Evolutionary conservation across 2,888 invertebrate genomes (phyloP).

Genomic region (Hemistola chrysoprasaria): DNA sequence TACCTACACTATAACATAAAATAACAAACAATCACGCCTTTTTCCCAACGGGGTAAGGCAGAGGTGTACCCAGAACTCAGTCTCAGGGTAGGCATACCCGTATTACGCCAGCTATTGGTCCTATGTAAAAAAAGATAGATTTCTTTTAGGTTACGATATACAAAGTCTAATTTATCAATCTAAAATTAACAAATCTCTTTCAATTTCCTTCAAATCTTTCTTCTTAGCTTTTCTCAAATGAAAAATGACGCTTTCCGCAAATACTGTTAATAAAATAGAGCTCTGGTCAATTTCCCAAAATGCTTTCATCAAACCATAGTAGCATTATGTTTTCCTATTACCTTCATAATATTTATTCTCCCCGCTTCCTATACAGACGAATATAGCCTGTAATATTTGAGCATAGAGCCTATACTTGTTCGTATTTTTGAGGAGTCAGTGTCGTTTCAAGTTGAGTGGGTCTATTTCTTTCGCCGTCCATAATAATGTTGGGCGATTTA

Average conservation of each 20-base stretch:
- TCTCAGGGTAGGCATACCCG: too few species aligned
- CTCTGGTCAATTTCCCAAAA: slow-evolving; percentile 63
- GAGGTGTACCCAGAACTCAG: too few species aligned
- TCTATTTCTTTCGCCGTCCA: slow-evolving; percentile 78
- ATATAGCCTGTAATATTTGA: slow-evolving; percentile 38
- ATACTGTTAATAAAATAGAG: slow-evolving; percentile 38
- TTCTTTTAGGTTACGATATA: too few species aligned
- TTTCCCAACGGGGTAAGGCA: too few species aligned
- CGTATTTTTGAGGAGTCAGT: slow-evolving; percentile 35
- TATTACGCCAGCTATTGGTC: too few species aligned
- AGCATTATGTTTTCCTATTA: slow-evolving; percentile 68
- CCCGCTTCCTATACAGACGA: slow-evolving; percentile 29
- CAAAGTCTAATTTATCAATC: too few species aligned
- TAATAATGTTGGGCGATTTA: slow-evolving; percentile 79
- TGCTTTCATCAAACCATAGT: slow-evolving; percentile 62
- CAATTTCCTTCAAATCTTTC: neutral
- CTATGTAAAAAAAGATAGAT: too few species aligned
- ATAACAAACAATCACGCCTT: too few species aligned
- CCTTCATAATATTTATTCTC: slow-evolving; percentile 66
- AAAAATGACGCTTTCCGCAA: slow-evolving; percentile 8
- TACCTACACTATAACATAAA: too few species aligned
- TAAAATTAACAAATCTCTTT: neutral
- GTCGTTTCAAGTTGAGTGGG: slow-evolving; percentile 66
- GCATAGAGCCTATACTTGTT: slow-evolving; percentile 42
- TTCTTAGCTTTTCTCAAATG: slow-evolving; percentile 1